Percentiles rank a stretch among this genome's conserved stretches.
These are phyloP conservation scores for Nomada fabriciana DNA, from an alignment of 2,888 invertebrate genomes.

Conservation along the genomic window DNA sequence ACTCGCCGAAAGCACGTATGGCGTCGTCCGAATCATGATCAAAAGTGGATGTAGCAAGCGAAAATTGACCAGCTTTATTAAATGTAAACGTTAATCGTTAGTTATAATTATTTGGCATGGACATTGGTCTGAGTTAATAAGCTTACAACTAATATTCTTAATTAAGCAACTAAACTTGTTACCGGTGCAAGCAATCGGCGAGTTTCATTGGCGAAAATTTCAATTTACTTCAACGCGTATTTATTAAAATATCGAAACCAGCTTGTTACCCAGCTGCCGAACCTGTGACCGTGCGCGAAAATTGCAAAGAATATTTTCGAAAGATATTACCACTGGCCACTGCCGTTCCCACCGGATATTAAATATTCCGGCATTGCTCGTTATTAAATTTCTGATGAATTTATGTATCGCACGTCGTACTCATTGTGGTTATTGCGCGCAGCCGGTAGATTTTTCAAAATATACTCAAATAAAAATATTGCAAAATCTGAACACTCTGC, in stretches of 20 bases:
- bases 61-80: not conserved
- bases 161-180: slow-evolving; percentile 3
- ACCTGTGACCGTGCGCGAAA: not conserved
- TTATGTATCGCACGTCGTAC: not conserved
- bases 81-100: not conserved
- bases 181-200: not conserved
- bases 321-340: slow-evolving; percentile 1
- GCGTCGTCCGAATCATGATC: not conserved
- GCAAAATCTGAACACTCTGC: no score
- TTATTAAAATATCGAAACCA: not conserved
- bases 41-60: not conserved
- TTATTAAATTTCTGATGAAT: not conserved
- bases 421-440: not conserved
- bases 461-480: no score
- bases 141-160: not conserved
- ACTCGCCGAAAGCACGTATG: not conserved
- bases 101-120: not conserved
- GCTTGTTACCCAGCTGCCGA: not conserved
- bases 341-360: not conserved
- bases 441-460: not conserved
- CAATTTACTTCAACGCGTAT: not conserved
- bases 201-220: not conserved
- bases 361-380: not conserved
- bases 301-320: not conserved
- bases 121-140: not conserved